A percentile compares a stretch with the other conserved stretches of the same genome.
phyloP scores from a whole-genome alignment of 1,140 invertebrate species.

The Palaemon carinicauda region DNA sequence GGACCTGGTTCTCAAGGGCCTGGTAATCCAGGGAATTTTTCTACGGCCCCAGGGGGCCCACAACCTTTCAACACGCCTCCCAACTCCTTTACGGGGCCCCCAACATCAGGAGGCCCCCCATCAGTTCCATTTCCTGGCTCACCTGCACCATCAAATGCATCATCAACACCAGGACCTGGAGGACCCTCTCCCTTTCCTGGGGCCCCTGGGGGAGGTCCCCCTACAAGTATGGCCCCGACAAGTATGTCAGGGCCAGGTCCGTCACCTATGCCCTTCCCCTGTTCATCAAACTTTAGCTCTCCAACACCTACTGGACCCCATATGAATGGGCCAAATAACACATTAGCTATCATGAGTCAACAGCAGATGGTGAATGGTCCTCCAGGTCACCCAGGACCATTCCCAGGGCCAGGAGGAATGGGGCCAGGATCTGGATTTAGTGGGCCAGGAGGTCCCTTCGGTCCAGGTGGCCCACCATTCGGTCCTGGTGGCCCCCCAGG shows the following conservation, averaged over 20 bases:
- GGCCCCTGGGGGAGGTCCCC: slow-evolving; percentile 56
- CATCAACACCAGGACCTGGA: slow-evolving; percentile 59
- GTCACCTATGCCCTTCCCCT: slow-evolving; percentile 57
- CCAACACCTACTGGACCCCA: slow-evolving; percentile 56
- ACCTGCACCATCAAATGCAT: slow-evolving; percentile 60
- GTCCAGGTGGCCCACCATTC: slow-evolving; percentile 60
- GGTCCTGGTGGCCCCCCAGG: slow-evolving; percentile 60
- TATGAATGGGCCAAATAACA: slow-evolving; percentile 58
- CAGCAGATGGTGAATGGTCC: slow-evolving; percentile 58
- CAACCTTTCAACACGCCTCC: slow-evolving; percentile 60
- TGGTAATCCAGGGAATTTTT: slow-evolving; percentile 32
- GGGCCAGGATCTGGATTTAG: slow-evolving; percentile 55
- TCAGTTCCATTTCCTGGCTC: slow-evolving; percentile 59
- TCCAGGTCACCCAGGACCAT: slow-evolving; percentile 53
- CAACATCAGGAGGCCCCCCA: slow-evolving; percentile 58
- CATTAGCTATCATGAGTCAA: slow-evolving; percentile 39
- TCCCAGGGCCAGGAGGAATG: slow-evolving; percentile 60
- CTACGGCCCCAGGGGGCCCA: slow-evolving; percentile 56
- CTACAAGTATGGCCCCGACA: slow-evolving; percentile 40
- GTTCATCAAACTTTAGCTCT: slow-evolving; percentile 59
- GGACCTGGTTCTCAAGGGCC: slow-evolving; percentile 40
- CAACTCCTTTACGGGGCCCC: slow-evolving; percentile 59
- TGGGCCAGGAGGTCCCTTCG: slow-evolving; percentile 59
- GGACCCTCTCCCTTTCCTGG: slow-evolving; percentile 59
- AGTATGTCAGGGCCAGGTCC: slow-evolving; percentile 55